Base-by-base conservation (phyloP, 2,113 vertebrate genomes). In the Climacteris rufus region DNA sequence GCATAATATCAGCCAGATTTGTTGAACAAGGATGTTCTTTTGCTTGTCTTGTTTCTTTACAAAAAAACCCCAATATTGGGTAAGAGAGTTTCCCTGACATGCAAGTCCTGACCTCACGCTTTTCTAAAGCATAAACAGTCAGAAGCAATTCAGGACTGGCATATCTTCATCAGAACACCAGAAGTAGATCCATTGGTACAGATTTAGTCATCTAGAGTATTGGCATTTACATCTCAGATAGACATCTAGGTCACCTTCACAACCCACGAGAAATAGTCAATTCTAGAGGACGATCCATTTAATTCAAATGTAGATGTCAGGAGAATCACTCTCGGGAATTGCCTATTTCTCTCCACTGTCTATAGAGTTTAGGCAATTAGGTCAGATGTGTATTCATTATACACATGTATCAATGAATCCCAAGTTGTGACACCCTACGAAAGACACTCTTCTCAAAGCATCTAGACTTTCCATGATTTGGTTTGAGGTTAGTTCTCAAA, bases 161-260 rank as follows among this genome's bases (percentile, higher is more conserved):
- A 57, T 76, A 83, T 65, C 90, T 90, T 93, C 53, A 76, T 94
- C 82, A 71, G 66, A 93, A 93, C 81, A 44, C 31, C 72, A 57
- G 20, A 53, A 82, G 35, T 17, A 91, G 39, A 82, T 68, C 87
- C 44, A 71, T 35, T 30, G 45, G 42, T 66, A 76, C 7, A 3
- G 54, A 75, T 90, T 94, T 88, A 87, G 74, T 85, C 57, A 93
- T 93, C 75, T 91, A 85, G 44, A 88, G 31, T 88, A 69, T 50
- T 90, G 87, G 44, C 70, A 83, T 96, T 83, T 87, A 79, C 75
- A 83, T 85, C 49, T 80, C 53, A 96, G 92, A 87, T 88, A 76
- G 92, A 85, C 49, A 76, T 90, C 85, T 85, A 90, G 70, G 82
- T 96, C 90, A 94, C 85, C 87, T 96, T 95, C 82, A 85, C 44